These are phyloP conservation scores for Lordiphosa andalusiaca DNA, from an alignment of 2,888 invertebrate species.

Conservation along the genomic window DNA sequence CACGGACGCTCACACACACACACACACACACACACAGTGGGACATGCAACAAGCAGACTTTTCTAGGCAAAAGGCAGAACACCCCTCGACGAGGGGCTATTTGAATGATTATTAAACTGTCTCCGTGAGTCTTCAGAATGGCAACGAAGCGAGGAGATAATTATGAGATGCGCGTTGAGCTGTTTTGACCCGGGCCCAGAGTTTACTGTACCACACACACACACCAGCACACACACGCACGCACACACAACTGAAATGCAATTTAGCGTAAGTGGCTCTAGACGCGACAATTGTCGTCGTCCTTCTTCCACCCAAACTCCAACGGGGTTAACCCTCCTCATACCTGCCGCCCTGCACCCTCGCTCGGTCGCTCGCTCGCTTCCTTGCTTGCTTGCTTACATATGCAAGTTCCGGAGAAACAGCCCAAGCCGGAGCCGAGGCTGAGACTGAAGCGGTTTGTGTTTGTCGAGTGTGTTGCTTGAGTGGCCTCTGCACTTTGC, in stretches of 20 bases:
- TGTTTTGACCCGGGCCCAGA: constrained; percentile 31
- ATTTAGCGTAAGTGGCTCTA: constrained; percentile 67
- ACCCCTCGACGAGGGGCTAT: constrained; percentile 18
- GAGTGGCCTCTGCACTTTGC: constrained; percentile 70
- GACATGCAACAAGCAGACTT: too few relatives aligned
- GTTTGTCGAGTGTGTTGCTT: constrained; percentile 73
- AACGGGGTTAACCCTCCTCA: too few relatives aligned
- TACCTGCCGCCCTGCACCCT: background rate
- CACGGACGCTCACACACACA: too few relatives aligned
- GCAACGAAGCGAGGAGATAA: constrained; percentile 71
- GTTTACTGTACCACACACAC: constrained; percentile 9
- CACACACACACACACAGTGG: too few relatives aligned
- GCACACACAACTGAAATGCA: constrained; percentile 61
- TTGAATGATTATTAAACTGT: constrained; percentile 69
- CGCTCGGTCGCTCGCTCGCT: background rate
- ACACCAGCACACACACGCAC: constrained; percentile 21
- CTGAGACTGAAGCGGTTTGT: constrained; percentile 16
- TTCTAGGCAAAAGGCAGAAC: too few relatives aligned
- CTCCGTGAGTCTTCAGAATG: constrained; percentile 63
- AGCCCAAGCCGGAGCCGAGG: too few relatives aligned
- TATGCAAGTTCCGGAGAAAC: constrained; percentile 61
- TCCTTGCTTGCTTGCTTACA: constrained; percentile 39
- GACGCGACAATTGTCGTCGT: constrained; percentile 72
- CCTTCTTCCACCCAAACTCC: constrained; percentile 14
- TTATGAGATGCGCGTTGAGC: constrained; percentile 71